Conservation (phyloP, 2,888 invertebrate genomes). For the Tachina fera region DNA sequence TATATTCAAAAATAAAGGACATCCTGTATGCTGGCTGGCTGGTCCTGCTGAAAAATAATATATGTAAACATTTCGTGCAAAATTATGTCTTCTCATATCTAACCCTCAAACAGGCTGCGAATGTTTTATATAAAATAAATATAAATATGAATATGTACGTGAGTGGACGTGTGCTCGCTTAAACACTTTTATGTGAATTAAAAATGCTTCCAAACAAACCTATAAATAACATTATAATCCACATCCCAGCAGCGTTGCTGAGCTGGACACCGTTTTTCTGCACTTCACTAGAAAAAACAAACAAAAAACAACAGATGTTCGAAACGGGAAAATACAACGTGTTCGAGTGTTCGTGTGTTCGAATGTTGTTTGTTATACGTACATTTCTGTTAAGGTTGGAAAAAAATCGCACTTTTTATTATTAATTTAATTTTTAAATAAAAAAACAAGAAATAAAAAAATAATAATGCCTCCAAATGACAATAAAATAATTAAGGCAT, state of each 20-base stretch:
- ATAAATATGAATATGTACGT: not conserved
- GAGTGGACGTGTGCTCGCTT: not conserved
- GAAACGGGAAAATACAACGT: conserved; percentile 53
- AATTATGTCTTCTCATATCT: conserved; percentile 32
- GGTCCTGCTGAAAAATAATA: conserved; percentile 46
- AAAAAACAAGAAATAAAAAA: conserved; percentile 33
- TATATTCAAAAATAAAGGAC: conserved; percentile 40
- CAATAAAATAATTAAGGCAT: conserved; percentile 73
- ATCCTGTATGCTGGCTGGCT: conserved; percentile 1
- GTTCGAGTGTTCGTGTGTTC: conserved; percentile 24
- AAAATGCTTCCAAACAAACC: conserved; percentile 44
- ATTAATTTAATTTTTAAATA: conserved; percentile 73
- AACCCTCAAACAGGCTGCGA: not conserved
- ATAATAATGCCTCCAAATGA: conserved; percentile 73
- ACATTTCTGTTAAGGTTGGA: conserved; percentile 68
- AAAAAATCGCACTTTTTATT: conserved; percentile 70
- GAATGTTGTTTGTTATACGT: conserved; percentile 2
- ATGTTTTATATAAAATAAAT: not conserved
- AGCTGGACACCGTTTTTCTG: conserved; percentile 23
- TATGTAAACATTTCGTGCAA: conserved; percentile 46
- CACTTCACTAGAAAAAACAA: not conserved
- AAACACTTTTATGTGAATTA: conserved; percentile 26
- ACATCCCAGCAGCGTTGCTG: not conserved
- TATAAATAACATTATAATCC: conserved; percentile 69
- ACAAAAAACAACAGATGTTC: conserved; percentile 68